Evolutionary conservation across 35 echinoderm and acorn worm species (phyloP), one percentile per base, ranked within the genome.

Genomic region (Ophioderma brevispina): DNA sequence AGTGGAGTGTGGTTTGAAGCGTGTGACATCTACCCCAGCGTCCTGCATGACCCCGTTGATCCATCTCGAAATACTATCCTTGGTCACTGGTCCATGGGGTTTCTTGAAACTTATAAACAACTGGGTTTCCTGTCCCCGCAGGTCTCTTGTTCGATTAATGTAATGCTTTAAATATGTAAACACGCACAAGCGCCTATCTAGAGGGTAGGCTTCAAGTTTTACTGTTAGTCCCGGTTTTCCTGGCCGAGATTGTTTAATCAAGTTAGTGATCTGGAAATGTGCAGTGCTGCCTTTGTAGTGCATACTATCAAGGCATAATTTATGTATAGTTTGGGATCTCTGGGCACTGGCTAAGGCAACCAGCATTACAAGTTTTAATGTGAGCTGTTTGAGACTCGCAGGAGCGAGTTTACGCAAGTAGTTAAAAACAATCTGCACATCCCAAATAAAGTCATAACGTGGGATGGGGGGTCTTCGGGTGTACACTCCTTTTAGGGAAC

Each of bases 401-500:
- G 77, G 85, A 35, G 82, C 33, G 13, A 94, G 81, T 31, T 32
- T 76, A 17, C 63, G 32, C 15, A 94, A 76, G 39, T 94, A 90
- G 32, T 83, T 75, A 30, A 94, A 80, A 34, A 90, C 88, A 39
- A 43, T 86, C 21, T 82, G 82, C 28, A 94, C 85, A 41, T 94
- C 88, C 92, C 92, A 94, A 31, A 90, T 90, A 32, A 55, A 55
- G 6, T 32, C 55, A 50, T 91, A 97, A 36, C 88, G 35, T 40
- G 82, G 81, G 25, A 63, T 42, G 15, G 91, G 91, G 19, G 95
- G 86, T 77, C 80, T 31, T n/a, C 82, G 35, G 19, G 88, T 88
- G 79, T 78, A 97, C 0, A 91, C 85, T 19, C 95, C 95, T 76
- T 77, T 93, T 78, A 87, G 36, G n/a, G 75, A 97, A 97, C n/a